Evolutionary conservation across 2,888 invertebrate genomes (phyloP), one percentile per base, ranked within the genome.

Genomic region (Anticlea derivata): DNA sequence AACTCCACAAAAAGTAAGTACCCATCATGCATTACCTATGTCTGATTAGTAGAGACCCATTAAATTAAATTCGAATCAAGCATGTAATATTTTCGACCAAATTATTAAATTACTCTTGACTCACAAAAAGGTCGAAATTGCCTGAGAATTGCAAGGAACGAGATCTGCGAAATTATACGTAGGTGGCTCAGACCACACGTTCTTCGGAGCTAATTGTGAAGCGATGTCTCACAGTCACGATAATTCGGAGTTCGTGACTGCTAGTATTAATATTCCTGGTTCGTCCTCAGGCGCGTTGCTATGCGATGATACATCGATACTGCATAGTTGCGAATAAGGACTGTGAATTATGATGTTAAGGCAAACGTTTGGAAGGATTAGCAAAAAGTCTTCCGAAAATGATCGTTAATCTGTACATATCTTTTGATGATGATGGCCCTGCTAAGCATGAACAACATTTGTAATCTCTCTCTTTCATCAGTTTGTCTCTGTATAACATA

Each of bases 301-400:
- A 85, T 77, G 82, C 69, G 60, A 73, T 80, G 84, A 81, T 85
- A 86, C 75, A 80, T 86, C 86, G 71, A 86, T 86, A 83, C 55
- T 59, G 62, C 58, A 58, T 55, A 57, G 38, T 27, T 45, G 49
- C 39, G 43, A 46, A 17, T 17, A 31, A 34, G 11, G 41, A 44
- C 4, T 17, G 4, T 17, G 17, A 17, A n/a, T n/a, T n/a, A n/a
- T n/a, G n/a, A n/a, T n/a, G n/a, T n/a, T 17, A 3, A 17, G 4
- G 17, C 17, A 17, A 17, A 17, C 17, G 17, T 17, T 17, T 17
- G 2, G 4, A n/a, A n/a, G n/a, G n/a, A n/a, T n/a, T n/a, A n/a
- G n/a, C n/a, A n/a, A n/a, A n/a, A n/a, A n/a, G n/a, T n/a, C n/a
- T n/a, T n/a, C n/a, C n/a, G n/a, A n/a, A n/a, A n/a, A n/a, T n/a